Conservation (phyloP, 1,140 invertebrate species). For the Heliconius himera region DNA sequence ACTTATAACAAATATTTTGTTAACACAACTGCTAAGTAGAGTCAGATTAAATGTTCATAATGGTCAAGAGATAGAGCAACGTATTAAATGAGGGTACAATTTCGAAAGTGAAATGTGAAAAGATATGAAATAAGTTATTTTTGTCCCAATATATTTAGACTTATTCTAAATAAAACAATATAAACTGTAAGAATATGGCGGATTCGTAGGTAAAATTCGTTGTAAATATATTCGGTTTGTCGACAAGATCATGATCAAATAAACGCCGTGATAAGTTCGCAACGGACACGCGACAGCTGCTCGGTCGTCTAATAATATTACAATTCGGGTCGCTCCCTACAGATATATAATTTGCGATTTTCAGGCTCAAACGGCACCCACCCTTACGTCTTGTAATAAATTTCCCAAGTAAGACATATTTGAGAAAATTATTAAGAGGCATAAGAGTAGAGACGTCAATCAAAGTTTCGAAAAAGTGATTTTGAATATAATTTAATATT, state of each 20-base stretch:
- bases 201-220: too few relatives aligned
- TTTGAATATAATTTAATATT: not conserved
- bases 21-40: too few relatives aligned
- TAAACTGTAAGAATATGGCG: too few relatives aligned
- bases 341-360: conserved; percentile 7
- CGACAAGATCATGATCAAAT: conserved; percentile 44
- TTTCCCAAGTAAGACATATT: not conserved
- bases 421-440: not conserved
- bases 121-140: too few relatives aligned
- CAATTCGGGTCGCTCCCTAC: not conserved
- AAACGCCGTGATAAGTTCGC: conserved; percentile 37
- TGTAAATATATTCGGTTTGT: not conserved
- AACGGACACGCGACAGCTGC: conserved; percentile 32
- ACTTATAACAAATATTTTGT: too few relatives aligned
- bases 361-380: not conserved
- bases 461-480: not conserved
- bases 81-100: too few relatives aligned
- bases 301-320: conserved; percentile 24
- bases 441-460: not conserved
- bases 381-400: not conserved
- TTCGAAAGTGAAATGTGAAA: too few relatives aligned
- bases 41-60: too few relatives aligned
- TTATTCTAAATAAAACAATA: too few relatives aligned
- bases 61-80: too few relatives aligned
- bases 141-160: too few relatives aligned